Conservation (phyloP, 2,113 vertebrate species). For the Cisticola juncidis region DNA sequence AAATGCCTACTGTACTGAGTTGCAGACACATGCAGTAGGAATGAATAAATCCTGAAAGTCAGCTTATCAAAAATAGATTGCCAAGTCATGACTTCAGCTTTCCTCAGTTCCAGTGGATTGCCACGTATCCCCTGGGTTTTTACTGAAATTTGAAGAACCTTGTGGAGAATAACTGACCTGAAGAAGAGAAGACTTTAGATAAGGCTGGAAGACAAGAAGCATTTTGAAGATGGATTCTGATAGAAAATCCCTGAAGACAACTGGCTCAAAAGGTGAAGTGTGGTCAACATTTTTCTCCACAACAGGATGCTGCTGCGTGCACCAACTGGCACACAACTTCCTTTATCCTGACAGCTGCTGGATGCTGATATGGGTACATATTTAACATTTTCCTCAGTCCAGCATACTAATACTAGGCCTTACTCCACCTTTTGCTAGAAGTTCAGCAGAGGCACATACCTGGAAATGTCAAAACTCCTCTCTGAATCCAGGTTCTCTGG, state of each 20-base stretch:
- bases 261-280: background rate
- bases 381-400: background rate
- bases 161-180: background rate
- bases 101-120: background rate
- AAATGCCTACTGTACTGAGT: background rate
- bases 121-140: background rate
- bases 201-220: background rate
- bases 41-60: background rate
- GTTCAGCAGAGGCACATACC: background rate
- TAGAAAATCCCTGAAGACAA: background rate
- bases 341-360: background rate
- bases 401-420: background rate
- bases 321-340: background rate
- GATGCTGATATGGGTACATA: background rate
- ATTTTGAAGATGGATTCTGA: background rate
- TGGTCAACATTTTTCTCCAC: background rate
- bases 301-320: background rate
- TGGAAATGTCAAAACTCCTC: background rate
- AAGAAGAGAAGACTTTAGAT: background rate
- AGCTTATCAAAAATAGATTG: background rate
- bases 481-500: background rate
- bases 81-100: background rate
- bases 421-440: background rate
- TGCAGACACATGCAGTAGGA: background rate
- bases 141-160: background rate